phyloP scores from a whole-genome alignment of 1,140 invertebrate species.

The Penaeus chinensis region DNA sequence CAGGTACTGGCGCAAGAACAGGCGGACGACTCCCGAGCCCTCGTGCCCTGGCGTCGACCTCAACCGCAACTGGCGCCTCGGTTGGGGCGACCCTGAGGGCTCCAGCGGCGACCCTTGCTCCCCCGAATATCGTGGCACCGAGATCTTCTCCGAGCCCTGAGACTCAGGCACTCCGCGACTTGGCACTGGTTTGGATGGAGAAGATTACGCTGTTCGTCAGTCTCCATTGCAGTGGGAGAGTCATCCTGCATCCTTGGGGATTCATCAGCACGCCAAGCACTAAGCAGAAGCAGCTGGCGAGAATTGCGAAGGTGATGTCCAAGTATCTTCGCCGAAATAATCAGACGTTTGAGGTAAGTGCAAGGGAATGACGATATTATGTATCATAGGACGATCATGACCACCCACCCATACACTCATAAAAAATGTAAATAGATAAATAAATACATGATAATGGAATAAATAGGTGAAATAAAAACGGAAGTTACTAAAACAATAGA shows the following conservation, averaged over 20 bases:
- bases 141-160: constrained; percentile 67
- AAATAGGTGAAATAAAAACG: no score
- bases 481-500: no score
- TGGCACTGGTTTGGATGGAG: constrained; percentile 52
- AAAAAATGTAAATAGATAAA: no score
- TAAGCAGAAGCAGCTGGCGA: not conserved
- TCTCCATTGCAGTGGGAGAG: constrained; percentile 90
- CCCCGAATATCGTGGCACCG: constrained; percentile 69
- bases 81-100: constrained; percentile 20
- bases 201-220: constrained; percentile 80
- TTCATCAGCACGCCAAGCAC: constrained; percentile 71
- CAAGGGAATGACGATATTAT: no score
- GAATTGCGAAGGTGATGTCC: not conserved
- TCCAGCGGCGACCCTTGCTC: constrained; percentile 36
- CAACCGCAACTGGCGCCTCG: constrained; percentile 64
- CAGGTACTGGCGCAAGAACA: constrained; percentile 65
- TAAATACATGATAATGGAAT: no score
- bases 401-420: no score
- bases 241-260: constrained; percentile 87
- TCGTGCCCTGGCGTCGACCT: constrained; percentile 65
- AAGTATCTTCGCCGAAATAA: not conserved
- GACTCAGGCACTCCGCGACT: constrained; percentile 64
- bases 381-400: no score
- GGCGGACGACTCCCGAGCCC: not conserved
- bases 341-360: no score